A percentile compares a stretch with the other conserved stretches of the same genome.
Evolutionary conservation across 1,140 invertebrate species (phyloP).

Genomic region (Bombus breviceps): DNA sequence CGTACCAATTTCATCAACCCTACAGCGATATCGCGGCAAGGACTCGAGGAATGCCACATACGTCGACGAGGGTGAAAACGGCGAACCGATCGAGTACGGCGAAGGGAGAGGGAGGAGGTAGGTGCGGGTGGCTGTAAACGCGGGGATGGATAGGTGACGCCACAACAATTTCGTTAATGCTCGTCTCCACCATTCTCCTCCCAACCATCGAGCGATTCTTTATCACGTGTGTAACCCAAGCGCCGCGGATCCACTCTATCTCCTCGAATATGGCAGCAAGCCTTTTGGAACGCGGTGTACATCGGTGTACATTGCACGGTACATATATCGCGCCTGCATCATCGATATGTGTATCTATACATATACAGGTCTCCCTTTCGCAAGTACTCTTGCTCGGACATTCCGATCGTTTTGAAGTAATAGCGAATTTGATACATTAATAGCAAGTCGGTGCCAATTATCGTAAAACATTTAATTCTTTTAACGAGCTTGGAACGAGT

Average conservation of each 20-base stretch:
- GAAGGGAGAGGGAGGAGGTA: background rate
- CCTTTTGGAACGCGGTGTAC: slow-evolving; percentile 55
- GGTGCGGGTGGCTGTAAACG: background rate
- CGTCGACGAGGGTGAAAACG: slow-evolving; percentile 28
- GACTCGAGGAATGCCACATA: slow-evolving; percentile 62
- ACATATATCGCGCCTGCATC: slow-evolving; percentile 45
- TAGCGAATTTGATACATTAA: too few relatives aligned
- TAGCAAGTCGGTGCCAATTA: too few relatives aligned
- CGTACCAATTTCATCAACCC: slow-evolving; percentile 68
- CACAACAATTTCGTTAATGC: slow-evolving; percentile 54
- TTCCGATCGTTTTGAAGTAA: too few relatives aligned
- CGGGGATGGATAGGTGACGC: background rate
- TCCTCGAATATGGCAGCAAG: slow-evolving; percentile 1
- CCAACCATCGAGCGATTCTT: slow-evolving; percentile 19
- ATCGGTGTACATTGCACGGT: too few relatives aligned
- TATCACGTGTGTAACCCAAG: background rate
- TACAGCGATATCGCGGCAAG: slow-evolving; percentile 56
- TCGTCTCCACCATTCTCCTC: background rate
- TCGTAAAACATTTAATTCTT: too few relatives aligned
- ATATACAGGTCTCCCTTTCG: too few relatives aligned
- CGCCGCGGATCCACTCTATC: background rate
- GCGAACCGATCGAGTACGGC: background rate
- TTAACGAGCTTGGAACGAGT: too few relatives aligned
- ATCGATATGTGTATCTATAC: background rate
- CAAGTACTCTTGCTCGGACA: too few relatives aligned